phyloP scores from a whole-genome alignment of 1,140 invertebrate genomes.

The Macrobrachium rosenbergii region DNA sequence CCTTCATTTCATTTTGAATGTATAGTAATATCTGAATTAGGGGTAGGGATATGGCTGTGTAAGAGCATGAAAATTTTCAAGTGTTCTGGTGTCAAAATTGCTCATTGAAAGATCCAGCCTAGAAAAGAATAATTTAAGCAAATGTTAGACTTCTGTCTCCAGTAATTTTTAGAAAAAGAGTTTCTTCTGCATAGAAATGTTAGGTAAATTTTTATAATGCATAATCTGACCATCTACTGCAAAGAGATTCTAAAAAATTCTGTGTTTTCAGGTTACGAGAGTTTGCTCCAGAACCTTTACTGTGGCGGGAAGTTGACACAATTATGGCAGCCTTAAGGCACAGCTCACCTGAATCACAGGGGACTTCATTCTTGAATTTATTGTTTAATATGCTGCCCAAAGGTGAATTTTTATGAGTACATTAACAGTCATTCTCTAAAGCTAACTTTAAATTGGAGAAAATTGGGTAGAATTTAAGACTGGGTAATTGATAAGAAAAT shows the following conservation, averaged over 20 bases:
- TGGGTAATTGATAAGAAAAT: no score
- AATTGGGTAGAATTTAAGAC: neutral
- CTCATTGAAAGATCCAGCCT: no score
- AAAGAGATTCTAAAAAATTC: neutral
- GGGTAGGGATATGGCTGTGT: no score
- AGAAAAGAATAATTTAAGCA: no score
- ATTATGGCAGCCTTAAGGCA: conserved; percentile 82
- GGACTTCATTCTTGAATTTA: conserved; percentile 63
- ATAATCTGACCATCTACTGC: neutral
- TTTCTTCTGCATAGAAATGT: no score
- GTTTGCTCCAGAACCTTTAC: conserved; percentile 76
- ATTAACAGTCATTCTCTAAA: neutral
- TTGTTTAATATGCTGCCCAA: conserved; percentile 68
- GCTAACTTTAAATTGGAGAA: neutral
- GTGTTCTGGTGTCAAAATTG: no score
- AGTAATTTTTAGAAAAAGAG: no score
- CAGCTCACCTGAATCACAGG: conserved; percentile 72
- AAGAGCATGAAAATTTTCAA: no score
- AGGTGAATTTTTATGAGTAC: conserved; percentile 30
- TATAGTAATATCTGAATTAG: no score
- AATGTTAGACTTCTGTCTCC: no score
- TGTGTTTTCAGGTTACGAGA: conserved; percentile 73
- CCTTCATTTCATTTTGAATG: no score
- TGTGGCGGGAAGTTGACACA: conserved; percentile 85
- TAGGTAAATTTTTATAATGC: no score